Evolutionary conservation across 2,113 vertebrate genomes (phyloP), one percentile per base, ranked within the genome.

Genomic region (Merops nubicus): DNA sequence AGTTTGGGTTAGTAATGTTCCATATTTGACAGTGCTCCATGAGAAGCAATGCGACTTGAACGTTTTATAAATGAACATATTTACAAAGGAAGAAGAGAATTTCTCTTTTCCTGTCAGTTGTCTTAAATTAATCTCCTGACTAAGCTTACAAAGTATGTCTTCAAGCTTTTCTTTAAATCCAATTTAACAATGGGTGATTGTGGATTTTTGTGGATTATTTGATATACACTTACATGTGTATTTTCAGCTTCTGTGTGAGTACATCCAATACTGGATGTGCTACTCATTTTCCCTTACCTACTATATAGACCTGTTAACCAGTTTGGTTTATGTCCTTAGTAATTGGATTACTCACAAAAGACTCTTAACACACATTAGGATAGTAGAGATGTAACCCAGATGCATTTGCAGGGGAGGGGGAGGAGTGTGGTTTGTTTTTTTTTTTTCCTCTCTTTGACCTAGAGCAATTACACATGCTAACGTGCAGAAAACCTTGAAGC

Each of bases 381-480:
- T 23, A 67, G 28, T 38, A 38, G 47, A 51, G 42, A 29, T 85
- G 23, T 87, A 78, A 75, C 84, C 26, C n/a, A 67, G 16, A 11
- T 48, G 22, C 6, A 5, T 6, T 2, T 3, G 2, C 9, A 3
- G 11, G 56, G 10, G 2, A 6, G 19, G 14, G 5, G 23, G 15
- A 15, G 40, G 54, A n/a, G 15, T 28, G 31, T 9, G 29, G n/a
- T n/a, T n/a, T n/a, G n/a, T 45, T 67, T 48, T 28, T 3, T 15
- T 43, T 21, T 12, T 38, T 54, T 70, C 11, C 29, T 8, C 5
- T 20, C 43, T 34, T 62, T 48, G 54, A 74, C 12, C 13, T 43
- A 43, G n/a, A 20, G 28, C 15, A 38, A 10, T n/a, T 85, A 21
- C 6, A 23, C 36, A 81, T 17, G 56, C 53, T 31, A 81, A 69